Evolutionary conservation across 1,140 invertebrate species (phyloP).

Genomic region (Drosophila hydei): DNA sequence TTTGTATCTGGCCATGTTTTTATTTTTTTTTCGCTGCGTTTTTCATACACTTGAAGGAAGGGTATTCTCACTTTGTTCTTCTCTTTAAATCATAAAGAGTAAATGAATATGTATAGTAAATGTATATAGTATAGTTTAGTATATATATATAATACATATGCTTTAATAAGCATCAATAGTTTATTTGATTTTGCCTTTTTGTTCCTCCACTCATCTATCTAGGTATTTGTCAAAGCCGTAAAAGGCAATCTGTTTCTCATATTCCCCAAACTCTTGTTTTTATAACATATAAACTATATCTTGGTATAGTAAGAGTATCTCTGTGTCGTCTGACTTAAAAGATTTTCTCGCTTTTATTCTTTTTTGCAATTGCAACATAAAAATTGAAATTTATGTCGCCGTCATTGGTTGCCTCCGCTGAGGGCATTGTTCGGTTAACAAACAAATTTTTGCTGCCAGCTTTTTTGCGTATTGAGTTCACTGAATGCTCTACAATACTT

Average conservation of each 20-base stretch:
- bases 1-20: slow-evolving; percentile 26
- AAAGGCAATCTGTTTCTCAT: too few species aligned
- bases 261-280: too few species aligned
- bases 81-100: too few species aligned
- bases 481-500: slow-evolving; percentile 54
- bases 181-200: too few species aligned
- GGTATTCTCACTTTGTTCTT: not conserved
- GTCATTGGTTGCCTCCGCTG: slow-evolving; percentile 33
- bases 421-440: slow-evolving; percentile 70
- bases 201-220: too few species aligned
- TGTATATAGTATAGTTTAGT: too few species aligned
- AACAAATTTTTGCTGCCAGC: slow-evolving; percentile 27
- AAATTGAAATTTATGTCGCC: slow-evolving; percentile 79
- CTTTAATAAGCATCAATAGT: too few species aligned
- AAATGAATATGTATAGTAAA: too few species aligned
- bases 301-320: not conserved
- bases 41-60: not conserved
- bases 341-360: not conserved
- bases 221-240: too few species aligned
- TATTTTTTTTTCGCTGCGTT: not conserved
- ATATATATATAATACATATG: too few species aligned
- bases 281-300: too few species aligned
- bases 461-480: slow-evolving; percentile 45
- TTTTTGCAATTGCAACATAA: slow-evolving; percentile 73
- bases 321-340: not conserved